A percentile compares a stretch with the other conserved stretches of the same genome.
These are phyloP conservation scores for Calyptomena viridis DNA, from an alignment of 2,113 vertebrate genomes.

Conservation along the genomic window DNA sequence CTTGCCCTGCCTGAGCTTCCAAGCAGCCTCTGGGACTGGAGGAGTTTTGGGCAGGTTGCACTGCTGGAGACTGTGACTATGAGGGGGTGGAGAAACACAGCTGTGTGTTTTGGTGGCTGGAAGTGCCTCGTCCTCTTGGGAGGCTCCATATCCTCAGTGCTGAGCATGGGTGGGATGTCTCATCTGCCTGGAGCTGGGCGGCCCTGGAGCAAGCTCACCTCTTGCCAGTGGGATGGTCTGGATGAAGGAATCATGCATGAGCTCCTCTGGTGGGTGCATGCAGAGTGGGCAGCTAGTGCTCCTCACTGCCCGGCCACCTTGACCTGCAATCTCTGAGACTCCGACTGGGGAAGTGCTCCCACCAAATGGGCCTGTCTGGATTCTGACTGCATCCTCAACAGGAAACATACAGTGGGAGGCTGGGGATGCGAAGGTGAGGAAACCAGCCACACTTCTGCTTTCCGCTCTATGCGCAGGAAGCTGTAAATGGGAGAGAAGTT, in stretches of 20 bases:
- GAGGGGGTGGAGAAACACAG: background rate
- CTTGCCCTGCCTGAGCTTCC: background rate
- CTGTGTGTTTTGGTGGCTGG: accelerated
- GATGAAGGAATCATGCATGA: accelerated
- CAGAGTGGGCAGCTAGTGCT: background rate
- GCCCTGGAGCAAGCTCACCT: background rate
- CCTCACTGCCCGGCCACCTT: accelerated
- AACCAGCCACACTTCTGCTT: background rate
- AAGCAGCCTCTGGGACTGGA: background rate
- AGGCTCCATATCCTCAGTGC: background rate
- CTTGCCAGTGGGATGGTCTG: accelerated
- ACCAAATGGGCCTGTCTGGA: background rate
- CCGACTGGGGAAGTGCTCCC: background rate
- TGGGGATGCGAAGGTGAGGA: background rate
- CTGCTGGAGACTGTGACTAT: accelerated
- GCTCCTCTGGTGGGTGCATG: accelerated
- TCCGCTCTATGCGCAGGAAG: accelerated
- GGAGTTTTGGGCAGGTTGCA: background rate
- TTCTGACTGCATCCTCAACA: background rate
- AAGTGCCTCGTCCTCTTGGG: background rate
- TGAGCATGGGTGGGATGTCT: background rate
- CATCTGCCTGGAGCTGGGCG: background rate
- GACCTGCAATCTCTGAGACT: accelerated
- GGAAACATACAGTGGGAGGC: background rate
- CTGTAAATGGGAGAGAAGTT: background rate